These are phyloP conservation scores for Fratercula arctica DNA, from an alignment of 2,797 vertebrate genomes.

Conservation along the genomic window DNA sequence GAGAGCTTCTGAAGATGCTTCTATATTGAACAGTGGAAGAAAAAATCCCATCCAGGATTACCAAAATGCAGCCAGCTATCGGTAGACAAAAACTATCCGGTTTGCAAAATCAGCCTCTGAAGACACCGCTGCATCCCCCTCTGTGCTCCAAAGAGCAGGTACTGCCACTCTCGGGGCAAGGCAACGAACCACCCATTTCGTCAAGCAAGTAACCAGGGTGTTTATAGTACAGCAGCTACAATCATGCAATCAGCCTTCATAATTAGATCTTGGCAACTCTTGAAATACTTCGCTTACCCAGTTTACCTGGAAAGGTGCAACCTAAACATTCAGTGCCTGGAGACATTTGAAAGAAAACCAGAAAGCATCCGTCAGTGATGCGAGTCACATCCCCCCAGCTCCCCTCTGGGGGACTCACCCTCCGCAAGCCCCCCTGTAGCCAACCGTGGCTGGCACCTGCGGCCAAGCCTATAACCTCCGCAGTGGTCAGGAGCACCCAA, in stretches of 20 bases:
- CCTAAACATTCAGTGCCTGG: conserved; percentile 59
- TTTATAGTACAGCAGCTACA: conserved; percentile 40
- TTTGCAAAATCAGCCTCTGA: neutral
- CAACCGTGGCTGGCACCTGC: neutral
- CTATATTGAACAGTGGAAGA: neutral
- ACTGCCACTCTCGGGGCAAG: neutral
- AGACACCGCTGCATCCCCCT: neutral
- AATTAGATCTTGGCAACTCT: conserved; percentile 60
- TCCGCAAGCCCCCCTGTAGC: neutral
- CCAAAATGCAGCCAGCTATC: neutral
- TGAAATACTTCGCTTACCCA: conserved; percentile 52
- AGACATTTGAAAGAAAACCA: conserved; percentile 64
- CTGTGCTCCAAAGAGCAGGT: neutral
- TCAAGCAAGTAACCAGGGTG: neutral
- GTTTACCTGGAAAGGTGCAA: conserved; percentile 67
- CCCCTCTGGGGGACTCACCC: neutral
- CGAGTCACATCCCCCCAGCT: conserved; percentile 22
- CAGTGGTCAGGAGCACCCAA: neutral
- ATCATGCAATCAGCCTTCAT: conserved; percentile 44
- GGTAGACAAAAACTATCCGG: neutral
- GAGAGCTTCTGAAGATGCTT: neutral
- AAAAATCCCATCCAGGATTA: neutral
- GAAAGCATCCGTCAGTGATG: conserved; percentile 54
- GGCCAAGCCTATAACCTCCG: neutral
- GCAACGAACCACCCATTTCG: neutral